A percentile compares a stretch with the other conserved stretches of the same genome.
These are phyloP conservation scores for Cryptocephalus moraei DNA, from an alignment of 2,888 invertebrate species.

Conservation along the genomic window DNA sequence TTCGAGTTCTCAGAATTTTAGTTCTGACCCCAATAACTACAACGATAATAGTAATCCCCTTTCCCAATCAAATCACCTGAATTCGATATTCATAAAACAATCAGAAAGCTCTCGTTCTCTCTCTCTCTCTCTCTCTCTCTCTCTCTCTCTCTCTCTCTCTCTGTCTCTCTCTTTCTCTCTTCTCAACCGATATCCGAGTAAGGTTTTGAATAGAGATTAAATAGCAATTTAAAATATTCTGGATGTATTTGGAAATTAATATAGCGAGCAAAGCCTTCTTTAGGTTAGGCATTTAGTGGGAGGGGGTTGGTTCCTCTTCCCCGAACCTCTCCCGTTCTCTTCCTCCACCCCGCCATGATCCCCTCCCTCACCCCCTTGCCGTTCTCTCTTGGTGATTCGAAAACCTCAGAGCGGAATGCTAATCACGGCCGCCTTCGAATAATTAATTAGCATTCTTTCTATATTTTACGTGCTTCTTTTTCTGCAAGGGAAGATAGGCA, in stretches of 20 bases:
- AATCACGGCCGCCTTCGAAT: slow-evolving; percentile 48
- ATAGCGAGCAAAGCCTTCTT: slow-evolving; percentile 12
- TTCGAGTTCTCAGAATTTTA: too few species aligned
- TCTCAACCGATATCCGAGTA: not conserved
- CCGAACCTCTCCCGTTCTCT: not conserved
- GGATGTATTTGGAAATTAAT: slow-evolving; percentile 17
- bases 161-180: not conserved
- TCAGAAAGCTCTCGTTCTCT: too few species aligned
- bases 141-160: not conserved
- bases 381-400: slow-evolving; percentile 6
- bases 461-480: slow-evolving; percentile 38
- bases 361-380: slow-evolving; percentile 2
- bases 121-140: too few species aligned
- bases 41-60: too few species aligned
- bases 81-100: too few species aligned
- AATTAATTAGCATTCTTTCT: slow-evolving; percentile 52
- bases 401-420: slow-evolving; percentile 36
- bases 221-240: slow-evolving; percentile 19
- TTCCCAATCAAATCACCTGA: too few species aligned
- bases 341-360: not conserved
- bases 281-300: too few species aligned
- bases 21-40: too few species aligned
- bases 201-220: slow-evolving; percentile 15
- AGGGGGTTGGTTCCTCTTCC: too few species aligned
- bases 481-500: slow-evolving; percentile 11